phyloP scores from a whole-genome alignment of 2,113 vertebrate species.

The Bombycilla garrulus region DNA sequence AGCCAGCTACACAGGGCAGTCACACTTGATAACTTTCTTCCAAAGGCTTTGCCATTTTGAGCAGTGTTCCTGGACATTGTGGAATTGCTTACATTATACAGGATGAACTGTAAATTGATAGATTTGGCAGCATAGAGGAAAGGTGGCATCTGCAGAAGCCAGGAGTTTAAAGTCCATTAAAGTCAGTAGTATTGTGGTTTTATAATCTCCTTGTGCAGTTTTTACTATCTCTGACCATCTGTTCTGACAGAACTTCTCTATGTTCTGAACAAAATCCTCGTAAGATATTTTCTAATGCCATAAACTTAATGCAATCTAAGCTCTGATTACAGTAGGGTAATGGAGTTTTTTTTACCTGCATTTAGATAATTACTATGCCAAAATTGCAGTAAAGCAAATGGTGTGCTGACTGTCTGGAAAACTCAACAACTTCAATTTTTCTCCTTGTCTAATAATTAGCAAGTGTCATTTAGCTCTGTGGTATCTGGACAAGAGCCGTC shows the following conservation, averaged over 20 bases:
- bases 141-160: background rate
- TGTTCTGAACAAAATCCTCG: background rate
- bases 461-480: background rate
- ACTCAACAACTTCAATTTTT: background rate
- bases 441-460: constrained; percentile 1
- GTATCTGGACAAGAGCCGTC: constrained; percentile 34
- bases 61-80: background rate
- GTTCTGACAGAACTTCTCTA: constrained; percentile 4
- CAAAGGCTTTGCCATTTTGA: background rate
- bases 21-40: background rate
- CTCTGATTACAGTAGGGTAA: background rate
- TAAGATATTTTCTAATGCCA: constrained; percentile 1
- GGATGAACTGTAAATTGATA: background rate
- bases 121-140: background rate
- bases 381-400: constrained; percentile 18
- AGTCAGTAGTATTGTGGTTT: background rate
- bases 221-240: constrained; percentile 39
- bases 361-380: background rate
- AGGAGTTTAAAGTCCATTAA: background rate
- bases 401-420: constrained; percentile 4
- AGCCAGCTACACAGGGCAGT: background rate
- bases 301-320: constrained; percentile 14
- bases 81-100: background rate
- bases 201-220: background rate
- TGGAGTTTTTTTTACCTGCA: background rate